These are phyloP conservation scores for Falco rusticolus DNA, from an alignment of 2,797 vertebrate species.

Conservation along the genomic window DNA sequence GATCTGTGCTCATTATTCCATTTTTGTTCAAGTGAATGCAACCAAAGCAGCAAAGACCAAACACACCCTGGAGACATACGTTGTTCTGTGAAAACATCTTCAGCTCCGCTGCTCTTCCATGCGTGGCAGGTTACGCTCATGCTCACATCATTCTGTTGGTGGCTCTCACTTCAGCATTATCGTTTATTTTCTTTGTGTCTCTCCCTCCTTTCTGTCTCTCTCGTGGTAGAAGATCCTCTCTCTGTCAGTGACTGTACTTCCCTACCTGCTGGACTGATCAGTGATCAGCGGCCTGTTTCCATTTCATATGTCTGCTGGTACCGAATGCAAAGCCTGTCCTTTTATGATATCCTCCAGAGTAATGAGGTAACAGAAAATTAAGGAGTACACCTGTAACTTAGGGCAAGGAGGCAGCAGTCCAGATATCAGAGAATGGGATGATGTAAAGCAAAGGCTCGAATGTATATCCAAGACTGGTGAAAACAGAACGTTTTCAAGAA, in stretches of 20 bases:
- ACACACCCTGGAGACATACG: not conserved
- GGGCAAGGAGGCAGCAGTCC: not conserved
- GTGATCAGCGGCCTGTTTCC: constrained; percentile 86
- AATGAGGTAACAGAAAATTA: constrained; percentile 83
- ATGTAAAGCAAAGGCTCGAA: not conserved
- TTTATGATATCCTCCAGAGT: constrained; percentile 88
- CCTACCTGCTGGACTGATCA: constrained; percentile 83
- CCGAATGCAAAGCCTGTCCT: constrained; percentile 87
- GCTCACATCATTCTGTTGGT: constrained; percentile 31
- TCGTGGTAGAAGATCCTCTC: constrained; percentile 84
- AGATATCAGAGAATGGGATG: not conserved
- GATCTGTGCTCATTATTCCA: not conserved
- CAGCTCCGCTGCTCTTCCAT: constrained; percentile 37
- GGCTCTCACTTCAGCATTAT: constrained; percentile 60
- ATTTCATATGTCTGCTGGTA: constrained; percentile 88
- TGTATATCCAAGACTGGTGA: not conserved
- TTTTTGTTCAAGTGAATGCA: not conserved
- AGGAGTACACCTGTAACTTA: not conserved
- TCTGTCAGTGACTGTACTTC: constrained; percentile 84
- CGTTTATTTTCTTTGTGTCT: constrained; percentile 72
- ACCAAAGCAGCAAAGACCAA: not conserved
- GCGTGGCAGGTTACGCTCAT: constrained; percentile 20
- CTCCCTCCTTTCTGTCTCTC: constrained; percentile 72
- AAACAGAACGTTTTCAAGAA: not conserved
- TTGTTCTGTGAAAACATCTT: constrained; percentile 36